Percentiles rank a stretch among this genome's conserved stretches.
phyloP scores from a whole-genome alignment of 2,888 invertebrate species.

The Papilio elwesi region DNA sequence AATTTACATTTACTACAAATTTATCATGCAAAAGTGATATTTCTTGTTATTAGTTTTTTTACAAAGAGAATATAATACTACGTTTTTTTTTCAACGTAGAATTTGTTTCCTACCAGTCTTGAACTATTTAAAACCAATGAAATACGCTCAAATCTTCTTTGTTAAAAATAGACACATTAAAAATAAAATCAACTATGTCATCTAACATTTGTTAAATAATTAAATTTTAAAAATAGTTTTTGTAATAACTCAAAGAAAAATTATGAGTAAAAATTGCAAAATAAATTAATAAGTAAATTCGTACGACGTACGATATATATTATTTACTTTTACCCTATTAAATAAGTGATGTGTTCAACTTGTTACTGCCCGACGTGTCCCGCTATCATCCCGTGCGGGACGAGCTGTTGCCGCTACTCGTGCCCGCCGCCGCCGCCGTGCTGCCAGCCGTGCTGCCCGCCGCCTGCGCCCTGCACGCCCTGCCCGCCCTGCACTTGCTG shows the following conservation, averaged over 20 bases:
- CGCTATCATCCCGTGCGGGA: slow-evolving; percentile 71
- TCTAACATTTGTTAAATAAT: slow-evolving; percentile 26
- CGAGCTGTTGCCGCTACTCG: slow-evolving; percentile 59
- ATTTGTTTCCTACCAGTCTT: slow-evolving; percentile 22
- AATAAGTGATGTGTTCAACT: slow-evolving; percentile 60
- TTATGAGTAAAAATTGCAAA: slow-evolving; percentile 40
- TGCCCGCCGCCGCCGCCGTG: slow-evolving; percentile 71
- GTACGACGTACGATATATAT: slow-evolving; percentile 3
- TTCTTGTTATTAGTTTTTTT: background rate
- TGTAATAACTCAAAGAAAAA: slow-evolving; percentile 27
- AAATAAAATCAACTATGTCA: slow-evolving; percentile 34
- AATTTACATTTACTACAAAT: slow-evolving; percentile 39
- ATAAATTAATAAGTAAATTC: slow-evolving; percentile 18
- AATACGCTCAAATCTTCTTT: slow-evolving; percentile 1
- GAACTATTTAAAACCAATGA: background rate
- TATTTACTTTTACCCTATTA: slow-evolving; percentile 6
- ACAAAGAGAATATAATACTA: background rate
- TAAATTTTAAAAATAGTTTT: slow-evolving; percentile 32
- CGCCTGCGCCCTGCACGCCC: slow-evolving; percentile 72
- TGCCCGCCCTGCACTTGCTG: slow-evolving; percentile 72
- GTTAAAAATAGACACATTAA: slow-evolving; percentile 26
- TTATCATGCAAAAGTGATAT: slow-evolving; percentile 23
- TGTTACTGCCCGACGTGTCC: slow-evolving; percentile 73
- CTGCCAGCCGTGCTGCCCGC: slow-evolving; percentile 71
- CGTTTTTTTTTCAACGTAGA: background rate